Evolutionary conservation across 2,797 vertebrate species (phyloP).

Genomic region (Choloepus didactylus): DNA sequence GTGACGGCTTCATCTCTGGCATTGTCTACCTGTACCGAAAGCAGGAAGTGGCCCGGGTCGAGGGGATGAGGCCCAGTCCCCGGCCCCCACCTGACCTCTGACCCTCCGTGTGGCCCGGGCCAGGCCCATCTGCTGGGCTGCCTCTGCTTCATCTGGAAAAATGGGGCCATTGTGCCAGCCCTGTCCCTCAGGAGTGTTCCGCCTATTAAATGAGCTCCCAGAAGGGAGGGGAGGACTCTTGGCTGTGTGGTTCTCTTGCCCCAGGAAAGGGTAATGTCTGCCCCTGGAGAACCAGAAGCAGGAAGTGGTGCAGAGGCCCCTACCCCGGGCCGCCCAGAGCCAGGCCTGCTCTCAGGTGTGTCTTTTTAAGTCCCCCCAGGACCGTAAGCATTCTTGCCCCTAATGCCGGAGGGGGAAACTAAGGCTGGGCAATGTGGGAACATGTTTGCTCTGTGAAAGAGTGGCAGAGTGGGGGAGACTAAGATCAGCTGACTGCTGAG

Average conservation of each 20-base stretch:
- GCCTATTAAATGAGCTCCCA: constrained; percentile 41
- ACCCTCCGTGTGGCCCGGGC: not conserved
- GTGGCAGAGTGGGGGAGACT: not conserved
- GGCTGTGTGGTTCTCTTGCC: not conserved
- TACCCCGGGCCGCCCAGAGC: not conserved
- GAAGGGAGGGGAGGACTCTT: not conserved
- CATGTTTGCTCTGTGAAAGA: rapidly evolving
- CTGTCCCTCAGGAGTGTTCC: not conserved
- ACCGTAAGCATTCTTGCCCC: not conserved
- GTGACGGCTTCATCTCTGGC: constrained; percentile 90
- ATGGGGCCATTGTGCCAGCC: not conserved
- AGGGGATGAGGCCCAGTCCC: not conserved
- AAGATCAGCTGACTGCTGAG: too few species aligned
- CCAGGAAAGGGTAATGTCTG: not conserved
- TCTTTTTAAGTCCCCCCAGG: not conserved
- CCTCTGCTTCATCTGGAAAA: not conserved
- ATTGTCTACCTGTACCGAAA: constrained; percentile 90
- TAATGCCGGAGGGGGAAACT: not conserved
- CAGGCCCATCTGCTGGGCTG: not conserved
- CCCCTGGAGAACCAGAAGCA: not conserved
- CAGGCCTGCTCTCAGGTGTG: rapidly evolving
- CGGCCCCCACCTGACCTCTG: not conserved
- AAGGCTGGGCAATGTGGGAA: not conserved
- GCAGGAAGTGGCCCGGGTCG: not conserved
- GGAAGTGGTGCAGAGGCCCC: not conserved